phyloP scores from a whole-genome alignment of 2,888 invertebrate species.

The Azorinus chamasolen region DNA sequence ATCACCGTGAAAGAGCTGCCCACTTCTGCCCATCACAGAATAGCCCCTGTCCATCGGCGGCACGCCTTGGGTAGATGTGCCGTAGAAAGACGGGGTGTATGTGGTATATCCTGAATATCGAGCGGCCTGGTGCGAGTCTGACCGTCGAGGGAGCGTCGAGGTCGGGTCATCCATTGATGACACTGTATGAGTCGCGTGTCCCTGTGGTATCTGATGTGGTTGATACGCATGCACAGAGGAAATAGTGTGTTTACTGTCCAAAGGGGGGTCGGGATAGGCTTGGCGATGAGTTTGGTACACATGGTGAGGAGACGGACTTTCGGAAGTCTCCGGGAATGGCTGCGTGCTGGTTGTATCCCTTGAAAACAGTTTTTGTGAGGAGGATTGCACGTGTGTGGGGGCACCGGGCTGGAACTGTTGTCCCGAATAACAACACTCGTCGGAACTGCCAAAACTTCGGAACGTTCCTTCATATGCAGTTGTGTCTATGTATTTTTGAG shows the following conservation, averaged over 20 bases:
- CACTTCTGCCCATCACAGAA: slow-evolving; percentile 52
- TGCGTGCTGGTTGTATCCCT: slow-evolving; percentile 42
- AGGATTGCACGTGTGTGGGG: slow-evolving; percentile 31
- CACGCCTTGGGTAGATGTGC: slow-evolving; percentile 61
- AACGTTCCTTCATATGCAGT: slow-evolving; percentile 75
- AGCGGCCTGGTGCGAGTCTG: slow-evolving; percentile 27
- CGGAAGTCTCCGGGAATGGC: slow-evolving; percentile 28
- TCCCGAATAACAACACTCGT: slow-evolving; percentile 67
- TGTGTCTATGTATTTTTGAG: slow-evolving; percentile 69
- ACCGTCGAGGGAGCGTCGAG: slow-evolving; percentile 22
- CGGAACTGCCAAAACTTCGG: slow-evolving; percentile 61
- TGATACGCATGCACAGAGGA: slow-evolving; percentile 34
- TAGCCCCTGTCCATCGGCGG: slow-evolving; percentile 63
- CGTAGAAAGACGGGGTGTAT: slow-evolving; percentile 46
- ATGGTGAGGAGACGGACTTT: slow-evolving; percentile 29
- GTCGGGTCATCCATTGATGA: slow-evolving; percentile 10
- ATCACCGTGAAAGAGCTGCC: slow-evolving; percentile 69
- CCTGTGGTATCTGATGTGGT: slow-evolving; percentile 64
- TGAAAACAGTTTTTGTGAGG: slow-evolving; percentile 46
- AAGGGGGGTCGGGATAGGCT: slow-evolving; percentile 42
- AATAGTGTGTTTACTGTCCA: slow-evolving; percentile 49
- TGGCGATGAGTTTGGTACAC: slow-evolving; percentile 12
- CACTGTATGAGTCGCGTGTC: slow-evolving; percentile 49
- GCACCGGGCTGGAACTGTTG: slow-evolving; percentile 51
- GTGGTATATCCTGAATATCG: slow-evolving; percentile 37